phyloP scores from a whole-genome alignment of 2,888 invertebrate species.

The Cataglyphis rosenhaueri region DNA sequence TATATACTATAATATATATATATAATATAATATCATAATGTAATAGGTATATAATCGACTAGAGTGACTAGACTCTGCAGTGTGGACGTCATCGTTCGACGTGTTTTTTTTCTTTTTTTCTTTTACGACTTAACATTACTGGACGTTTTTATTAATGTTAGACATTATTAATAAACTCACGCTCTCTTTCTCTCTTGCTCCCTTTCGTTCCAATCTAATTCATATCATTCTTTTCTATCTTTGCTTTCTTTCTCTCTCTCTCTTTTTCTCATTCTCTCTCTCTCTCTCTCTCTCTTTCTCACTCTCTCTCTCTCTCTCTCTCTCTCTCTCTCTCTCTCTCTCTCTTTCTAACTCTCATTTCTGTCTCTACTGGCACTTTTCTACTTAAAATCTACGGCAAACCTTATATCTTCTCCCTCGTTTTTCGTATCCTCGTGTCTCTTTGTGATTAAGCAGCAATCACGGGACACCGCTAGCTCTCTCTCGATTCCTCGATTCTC shows the following conservation, averaged over 20 bases:
- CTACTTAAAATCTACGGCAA: conserved; percentile 84
- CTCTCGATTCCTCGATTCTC: conserved; percentile 40
- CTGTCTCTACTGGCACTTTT: conserved; percentile 84
- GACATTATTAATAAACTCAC: conserved; percentile 76
- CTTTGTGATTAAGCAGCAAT: conserved; percentile 44
- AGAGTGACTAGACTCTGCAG: conserved; percentile 84
- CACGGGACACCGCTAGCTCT: conserved; percentile 74
- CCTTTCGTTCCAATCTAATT: conserved; percentile 21
- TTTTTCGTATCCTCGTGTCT: conserved; percentile 39
- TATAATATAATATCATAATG: conserved; percentile 78
- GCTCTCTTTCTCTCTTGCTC: conserved; percentile 42
- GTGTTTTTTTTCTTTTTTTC: conserved; percentile 60
- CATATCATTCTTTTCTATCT: conserved; percentile 10
- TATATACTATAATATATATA: conserved; percentile 72
- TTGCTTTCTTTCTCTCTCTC: conserved; percentile 29
- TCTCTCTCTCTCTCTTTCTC: neutral
- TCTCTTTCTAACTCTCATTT: conserved; percentile 49
- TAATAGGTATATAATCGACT: conserved; percentile 81
- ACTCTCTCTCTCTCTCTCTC: neutral
- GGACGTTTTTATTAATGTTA: conserved; percentile 84
- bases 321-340: conserved; percentile 20
- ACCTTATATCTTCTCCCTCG: conserved; percentile 64
- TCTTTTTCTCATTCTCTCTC: neutral
- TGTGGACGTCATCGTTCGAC: conserved; percentile 83
- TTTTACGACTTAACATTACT: conserved; percentile 83